Conservation (phyloP, 2,113 vertebrate genomes). For the Meriones unguiculatus region DNA sequence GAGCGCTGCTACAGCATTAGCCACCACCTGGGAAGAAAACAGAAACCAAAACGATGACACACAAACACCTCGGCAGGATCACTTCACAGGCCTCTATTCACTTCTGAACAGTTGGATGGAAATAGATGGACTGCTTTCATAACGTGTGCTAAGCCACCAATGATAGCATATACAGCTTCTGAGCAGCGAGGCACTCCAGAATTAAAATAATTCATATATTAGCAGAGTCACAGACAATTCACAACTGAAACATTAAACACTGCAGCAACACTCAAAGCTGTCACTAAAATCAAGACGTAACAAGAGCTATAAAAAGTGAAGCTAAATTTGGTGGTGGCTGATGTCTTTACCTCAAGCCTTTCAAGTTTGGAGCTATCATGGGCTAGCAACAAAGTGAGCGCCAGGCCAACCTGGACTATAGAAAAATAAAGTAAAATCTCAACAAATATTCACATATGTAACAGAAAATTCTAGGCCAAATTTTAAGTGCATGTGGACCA, state of each 20-base stretch:
- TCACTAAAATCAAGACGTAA: conserved; percentile 43
- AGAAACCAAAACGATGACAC: not conserved
- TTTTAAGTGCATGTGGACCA: not conserved
- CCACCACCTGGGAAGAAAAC: conserved; percentile 92
- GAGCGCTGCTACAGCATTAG: conserved; percentile 97
- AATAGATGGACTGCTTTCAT: conserved; percentile 42
- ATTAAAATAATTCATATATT: conserved; percentile 45
- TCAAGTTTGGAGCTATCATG: not conserved
- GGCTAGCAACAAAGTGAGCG: not conserved
- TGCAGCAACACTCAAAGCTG: conserved; percentile 26
- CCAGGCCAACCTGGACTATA: not conserved
- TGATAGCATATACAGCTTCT: not conserved
- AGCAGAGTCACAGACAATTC: not conserved
- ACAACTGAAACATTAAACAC: conserved; percentile 34
- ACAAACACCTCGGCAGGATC: not conserved
- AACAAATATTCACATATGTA: conserved; percentile 12
- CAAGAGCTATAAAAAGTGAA: conserved; percentile 26
- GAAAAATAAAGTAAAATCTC: not conserved
- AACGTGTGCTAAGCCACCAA: not conserved
- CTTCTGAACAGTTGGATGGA: not conserved
- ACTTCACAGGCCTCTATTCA: not conserved
- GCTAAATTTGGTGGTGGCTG: not conserved
- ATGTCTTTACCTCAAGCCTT: not conserved
- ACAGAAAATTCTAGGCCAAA: conserved; percentile 34
- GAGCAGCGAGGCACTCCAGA: not conserved